These are phyloP conservation scores for Felis catus DNA, from an alignment of 2,113 vertebrate genomes.

Conservation along the genomic window DNA sequence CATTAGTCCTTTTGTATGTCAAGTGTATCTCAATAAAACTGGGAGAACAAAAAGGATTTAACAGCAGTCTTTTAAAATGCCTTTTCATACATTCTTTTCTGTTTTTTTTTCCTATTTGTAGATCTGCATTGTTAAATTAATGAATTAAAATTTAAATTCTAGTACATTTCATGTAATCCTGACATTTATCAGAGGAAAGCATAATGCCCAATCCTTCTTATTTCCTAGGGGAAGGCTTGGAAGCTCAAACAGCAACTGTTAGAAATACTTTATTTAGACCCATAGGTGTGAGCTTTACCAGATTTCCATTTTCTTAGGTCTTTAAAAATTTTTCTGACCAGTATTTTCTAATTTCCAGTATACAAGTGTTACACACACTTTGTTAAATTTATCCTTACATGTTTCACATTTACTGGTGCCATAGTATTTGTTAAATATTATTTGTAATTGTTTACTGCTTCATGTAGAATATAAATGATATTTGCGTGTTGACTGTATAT, in stretches of 20 bases:
- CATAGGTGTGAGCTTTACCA: slow-evolving; percentile 81
- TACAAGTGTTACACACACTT: neutral
- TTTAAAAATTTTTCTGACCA: neutral
- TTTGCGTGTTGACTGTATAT: neutral
- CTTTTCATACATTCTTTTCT: neutral
- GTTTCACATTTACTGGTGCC: neutral
- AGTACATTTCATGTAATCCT: slow-evolving; percentile 63
- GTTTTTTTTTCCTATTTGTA: neutral
- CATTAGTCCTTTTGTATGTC: neutral
- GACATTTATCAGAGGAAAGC: slow-evolving; percentile 45
- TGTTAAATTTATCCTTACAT: neutral
- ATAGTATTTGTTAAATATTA: neutral
- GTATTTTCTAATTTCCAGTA: neutral
- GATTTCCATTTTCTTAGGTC: neutral
- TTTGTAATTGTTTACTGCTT: neutral
- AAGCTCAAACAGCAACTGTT: slow-evolving; percentile 69
- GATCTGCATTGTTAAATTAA: slow-evolving; percentile 36
- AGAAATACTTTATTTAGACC: slow-evolving; percentile 83
- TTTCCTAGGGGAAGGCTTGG: slow-evolving; percentile 71
- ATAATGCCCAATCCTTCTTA: slow-evolving; percentile 71
- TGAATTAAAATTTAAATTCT: slow-evolving; percentile 73
- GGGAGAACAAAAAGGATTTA: neutral
- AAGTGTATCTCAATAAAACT: neutral
- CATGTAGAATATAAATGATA: neutral
- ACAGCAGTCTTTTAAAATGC: neutral